Base-by-base conservation (phyloP, 2,797 vertebrate species). In the Nasua narica region DNA sequence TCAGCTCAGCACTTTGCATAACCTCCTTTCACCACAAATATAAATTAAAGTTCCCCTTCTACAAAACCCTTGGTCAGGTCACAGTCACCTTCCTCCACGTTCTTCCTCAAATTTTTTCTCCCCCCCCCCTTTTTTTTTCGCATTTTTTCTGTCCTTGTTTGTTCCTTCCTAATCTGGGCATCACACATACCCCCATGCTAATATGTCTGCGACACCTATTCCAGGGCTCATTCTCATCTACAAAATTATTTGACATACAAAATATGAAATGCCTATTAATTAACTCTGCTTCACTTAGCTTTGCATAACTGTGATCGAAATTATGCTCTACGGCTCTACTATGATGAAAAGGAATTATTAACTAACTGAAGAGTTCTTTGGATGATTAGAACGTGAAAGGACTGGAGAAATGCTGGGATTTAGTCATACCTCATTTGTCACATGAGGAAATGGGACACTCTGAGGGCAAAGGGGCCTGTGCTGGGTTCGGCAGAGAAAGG, bases 1-100 rank as follows among this genome's bases (percentile, higher is more conserved):
- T 96, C 87, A 94, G 60, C 92, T 97, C 94, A 97, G 70, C 95
- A 92, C 96, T 97, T 97, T 96, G 96, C 72, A 96, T 91, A 97
- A 65, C 67, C 76, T 96, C 58, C 92, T 97, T 95, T 89, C 95
- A 91, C 54, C 92, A 96, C 97, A 94, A 83, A 72, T 79, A 54
- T 48, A 76, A 86, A 94, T 37, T 46, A 7, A 70, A 81, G 77
- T 94, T 35, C 60, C 72, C 37, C 81, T 96, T 92, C 74, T 93
- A 62, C 96, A 96, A 85, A 97, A 67, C n/a, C n/a, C 0, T 62
- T 8, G 0, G 15, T 56, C 69, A 96, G 70, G 87, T 91, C 89
- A 94, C 91, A 93, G 85, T 97, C 88, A 97, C 37, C 94, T 96
- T 88, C 85, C 76, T 91, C 85, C 0, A 86, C 56, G 82, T 78